These are phyloP conservation scores for Stercorarius parasiticus DNA, from an alignment of 2,113 vertebrate genomes.

Conservation along the genomic window DNA sequence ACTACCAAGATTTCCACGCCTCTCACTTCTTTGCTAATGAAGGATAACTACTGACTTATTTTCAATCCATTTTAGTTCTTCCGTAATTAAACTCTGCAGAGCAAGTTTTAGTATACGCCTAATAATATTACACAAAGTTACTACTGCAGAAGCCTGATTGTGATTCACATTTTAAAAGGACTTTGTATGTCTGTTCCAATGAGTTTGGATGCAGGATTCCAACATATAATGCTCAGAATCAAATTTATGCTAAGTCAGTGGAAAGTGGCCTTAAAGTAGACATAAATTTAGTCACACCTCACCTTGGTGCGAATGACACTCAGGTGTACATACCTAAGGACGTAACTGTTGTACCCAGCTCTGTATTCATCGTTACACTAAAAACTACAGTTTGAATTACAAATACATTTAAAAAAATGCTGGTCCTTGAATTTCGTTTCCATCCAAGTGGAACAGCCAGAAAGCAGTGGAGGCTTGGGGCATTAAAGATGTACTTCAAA, in stretches of 20 bases:
- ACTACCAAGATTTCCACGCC: background rate
- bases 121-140: background rate
- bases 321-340: background rate
- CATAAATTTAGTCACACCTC: slow-evolving; percentile 41
- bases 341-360: background rate
- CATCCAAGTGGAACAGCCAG: slow-evolving; percentile 27
- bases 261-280: slow-evolving; percentile 13
- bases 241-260: slow-evolving; percentile 5
- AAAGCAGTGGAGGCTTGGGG: background rate
- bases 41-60: background rate
- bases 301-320: slow-evolving; percentile 13
- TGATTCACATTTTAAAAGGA: background rate
- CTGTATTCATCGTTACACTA: background rate
- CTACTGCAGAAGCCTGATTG: background rate
- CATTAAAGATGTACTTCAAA: slow-evolving; percentile 20
- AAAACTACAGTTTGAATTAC: background rate
- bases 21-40: background rate
- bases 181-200: background rate
- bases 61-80: background rate
- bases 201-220: background rate
- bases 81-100: background rate
- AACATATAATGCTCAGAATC: background rate
- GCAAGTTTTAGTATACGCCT: background rate
- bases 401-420: background rate
- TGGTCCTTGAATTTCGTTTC: slow-evolving; percentile 23